Conservation (phyloP, 1,140 invertebrate genomes). For the Macrobrachium nipponense region DNA sequence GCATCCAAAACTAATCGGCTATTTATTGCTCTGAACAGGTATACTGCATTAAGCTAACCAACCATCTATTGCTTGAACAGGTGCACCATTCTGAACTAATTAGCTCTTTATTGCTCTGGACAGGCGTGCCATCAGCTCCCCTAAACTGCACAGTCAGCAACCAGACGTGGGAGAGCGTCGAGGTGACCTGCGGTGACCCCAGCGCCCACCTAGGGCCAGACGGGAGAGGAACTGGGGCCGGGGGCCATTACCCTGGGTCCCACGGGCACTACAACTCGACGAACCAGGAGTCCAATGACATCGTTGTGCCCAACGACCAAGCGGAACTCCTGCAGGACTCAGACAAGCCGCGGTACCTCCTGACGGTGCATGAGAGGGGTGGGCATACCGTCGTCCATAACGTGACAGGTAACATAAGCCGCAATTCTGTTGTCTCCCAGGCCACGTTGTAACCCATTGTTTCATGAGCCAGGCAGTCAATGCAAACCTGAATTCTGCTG, state of each 20-base stretch:
- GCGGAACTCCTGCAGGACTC: conserved; percentile 45
- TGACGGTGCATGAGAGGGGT: conserved; percentile 49
- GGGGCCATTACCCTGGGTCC: background rate
- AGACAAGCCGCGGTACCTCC: conserved; percentile 49
- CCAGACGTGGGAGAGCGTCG: conserved; percentile 52
- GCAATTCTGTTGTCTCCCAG: too few species aligned
- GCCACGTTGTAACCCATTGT: too few species aligned
- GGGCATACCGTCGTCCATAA: conserved; percentile 33
- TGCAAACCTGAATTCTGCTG: too few species aligned
- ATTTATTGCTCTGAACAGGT: too few species aligned
- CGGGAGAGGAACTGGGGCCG: background rate
- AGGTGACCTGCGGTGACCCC: conserved; percentile 46
- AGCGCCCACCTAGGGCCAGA: background rate
- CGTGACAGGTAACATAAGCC: conserved; percentile 25
- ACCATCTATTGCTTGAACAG: too few species aligned
- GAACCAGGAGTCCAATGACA: conserved; percentile 11
- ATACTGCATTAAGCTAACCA: too few species aligned
- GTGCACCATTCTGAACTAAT: too few species aligned
- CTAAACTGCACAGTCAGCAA: conserved; percentile 55
- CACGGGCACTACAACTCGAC: conserved; percentile 5
- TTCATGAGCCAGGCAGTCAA: too few species aligned
- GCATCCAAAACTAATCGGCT: too few species aligned
- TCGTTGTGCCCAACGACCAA: conserved; percentile 1
- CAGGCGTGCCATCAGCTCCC: conserved; percentile 39
- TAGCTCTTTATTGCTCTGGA: background rate